Base-by-base conservation (phyloP, 2,113 vertebrate genomes). In the Asarcornis scutulata region DNA sequence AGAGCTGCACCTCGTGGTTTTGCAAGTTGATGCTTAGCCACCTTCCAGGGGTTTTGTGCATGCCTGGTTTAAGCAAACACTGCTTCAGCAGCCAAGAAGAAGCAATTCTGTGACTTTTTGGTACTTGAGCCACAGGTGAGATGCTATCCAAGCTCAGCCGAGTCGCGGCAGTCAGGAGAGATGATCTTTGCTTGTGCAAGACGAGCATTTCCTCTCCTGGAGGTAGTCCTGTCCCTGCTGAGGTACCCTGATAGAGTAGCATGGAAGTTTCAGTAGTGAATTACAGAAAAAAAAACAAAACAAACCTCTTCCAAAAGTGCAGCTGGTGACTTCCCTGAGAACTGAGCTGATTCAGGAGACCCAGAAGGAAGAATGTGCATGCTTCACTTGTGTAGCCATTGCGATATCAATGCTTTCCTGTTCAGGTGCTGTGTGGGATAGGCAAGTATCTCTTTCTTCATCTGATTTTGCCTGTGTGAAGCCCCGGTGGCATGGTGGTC, bases 401-500 rank as follows among this genome's bases (percentile, higher is more conserved):
- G 67, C 26, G 8, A 20, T 0, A 1, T 48, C 55, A 42, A 40
- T 40, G 18, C 20, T 17, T 20, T 82, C 44, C 63, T 77, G 25
- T 29, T 89, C 25, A 11, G 0, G 1, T 5, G 53, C 1, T 2
- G 1, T 7, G 53, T 36, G n/a, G 58, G 62, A 29, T 67, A 48
- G 69, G 11, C 3, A 8, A 32, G 44, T 38, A 9, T 32, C 21
- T 55, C 29, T 40, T 73, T 0, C 0, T 50, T 81, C 36, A 40
- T 13, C 53, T 62, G 66, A 4, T 62, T n/a, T 64, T 73, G 77
- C 42, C 75, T 63, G 9, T 42, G n/a, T 12, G 40, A 20, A 69
- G 50, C 42, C 53, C 44, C 48, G 62, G 44, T 0, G 0, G 14
- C 9, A 0, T 22, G 69, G 40, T 20, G 1, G 0, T 46, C 36